Conservation (phyloP, 64 coral and sea anemone species). For the Stichodactyla helianthus region DNA sequence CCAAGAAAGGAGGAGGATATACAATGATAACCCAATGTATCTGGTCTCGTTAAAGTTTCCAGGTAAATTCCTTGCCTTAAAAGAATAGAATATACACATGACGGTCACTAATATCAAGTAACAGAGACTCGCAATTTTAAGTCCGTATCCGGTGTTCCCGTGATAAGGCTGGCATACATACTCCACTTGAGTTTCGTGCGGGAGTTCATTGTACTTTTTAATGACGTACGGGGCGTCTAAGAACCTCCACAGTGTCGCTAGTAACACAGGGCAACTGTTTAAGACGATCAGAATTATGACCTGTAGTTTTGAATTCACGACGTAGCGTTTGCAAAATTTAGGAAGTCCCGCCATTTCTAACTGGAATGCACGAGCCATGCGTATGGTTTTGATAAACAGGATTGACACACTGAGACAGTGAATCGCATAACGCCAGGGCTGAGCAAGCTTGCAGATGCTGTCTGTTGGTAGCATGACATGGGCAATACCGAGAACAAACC, state of each 20-base stretch:
- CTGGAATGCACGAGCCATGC: conserved; percentile 55
- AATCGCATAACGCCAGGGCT: conserved; percentile 42
- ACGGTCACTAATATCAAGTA: conserved; percentile 27
- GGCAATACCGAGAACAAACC: conserved; percentile 32
- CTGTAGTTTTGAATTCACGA: conserved; percentile 20
- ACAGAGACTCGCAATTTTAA: conserved; percentile 15
- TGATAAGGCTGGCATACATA: conserved; percentile 31
- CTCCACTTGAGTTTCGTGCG: conserved; percentile 1
- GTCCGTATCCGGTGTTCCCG: conserved; percentile 4
- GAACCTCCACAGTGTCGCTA: conserved; percentile 38
- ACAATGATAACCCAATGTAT: conserved; percentile 78
- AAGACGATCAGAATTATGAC: conserved; percentile 23
- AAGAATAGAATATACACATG: conserved; percentile 60
- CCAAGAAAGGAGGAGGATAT: conserved; percentile 62
- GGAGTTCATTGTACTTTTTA: neutral
- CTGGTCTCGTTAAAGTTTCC: conserved; percentile 78
- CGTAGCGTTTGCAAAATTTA: conserved; percentile 24
- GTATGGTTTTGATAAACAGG: conserved; percentile 61
- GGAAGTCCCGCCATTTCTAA: conserved; percentile 23
- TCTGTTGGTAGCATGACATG: conserved; percentile 42
- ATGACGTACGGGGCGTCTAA: conserved; percentile 38
- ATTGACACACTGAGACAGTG: conserved; percentile 33
- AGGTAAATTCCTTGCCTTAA: conserved; percentile 68
- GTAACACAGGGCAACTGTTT: conserved; percentile 23
- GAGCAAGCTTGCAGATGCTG: conserved; percentile 5